Percentiles rank a stretch among this genome's conserved stretches.
Evolutionary conservation across 2,888 invertebrate species (phyloP).

Genomic region (Plebejus argus): DNA sequence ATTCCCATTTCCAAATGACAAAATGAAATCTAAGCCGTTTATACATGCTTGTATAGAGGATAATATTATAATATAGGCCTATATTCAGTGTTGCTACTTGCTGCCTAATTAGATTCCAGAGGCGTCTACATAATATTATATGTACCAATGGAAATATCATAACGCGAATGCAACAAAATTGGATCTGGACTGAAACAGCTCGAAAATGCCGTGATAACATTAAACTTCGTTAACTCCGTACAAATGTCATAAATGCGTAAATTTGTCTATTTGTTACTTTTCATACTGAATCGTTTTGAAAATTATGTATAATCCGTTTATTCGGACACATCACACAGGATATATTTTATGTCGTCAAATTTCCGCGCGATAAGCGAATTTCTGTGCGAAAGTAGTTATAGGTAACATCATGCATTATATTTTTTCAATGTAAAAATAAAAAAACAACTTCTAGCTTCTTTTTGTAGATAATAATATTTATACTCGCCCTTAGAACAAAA

Average conservation of each 20-base stretch:
- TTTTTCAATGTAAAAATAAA: neutral
- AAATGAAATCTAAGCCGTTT: neutral
- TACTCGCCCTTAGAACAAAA: neutral
- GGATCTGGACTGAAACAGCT: neutral
- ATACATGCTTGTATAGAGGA: neutral
- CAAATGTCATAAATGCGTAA: neutral
- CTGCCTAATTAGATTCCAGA: slow-evolving; percentile 10
- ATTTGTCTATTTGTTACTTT: neutral
- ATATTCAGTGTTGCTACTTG: neutral
- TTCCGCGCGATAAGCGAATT: too few relatives aligned
- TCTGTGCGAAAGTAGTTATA: too few relatives aligned
- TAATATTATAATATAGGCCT: neutral
- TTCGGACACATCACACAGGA: too few relatives aligned
- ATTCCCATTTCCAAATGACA: neutral
- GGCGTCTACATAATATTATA: neutral
- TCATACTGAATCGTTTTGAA: neutral
- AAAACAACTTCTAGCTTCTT: too few relatives aligned
- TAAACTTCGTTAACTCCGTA: neutral
- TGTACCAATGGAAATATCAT: neutral
- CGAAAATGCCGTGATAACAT: neutral
- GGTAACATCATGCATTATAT: neutral
- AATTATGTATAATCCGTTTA: too few relatives aligned
- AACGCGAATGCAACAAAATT: neutral
- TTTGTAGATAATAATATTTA: neutral
- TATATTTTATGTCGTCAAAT: too few relatives aligned